Conservation (phyloP, 2,797 vertebrate species). For the Mionectes olivaceus region DNA sequence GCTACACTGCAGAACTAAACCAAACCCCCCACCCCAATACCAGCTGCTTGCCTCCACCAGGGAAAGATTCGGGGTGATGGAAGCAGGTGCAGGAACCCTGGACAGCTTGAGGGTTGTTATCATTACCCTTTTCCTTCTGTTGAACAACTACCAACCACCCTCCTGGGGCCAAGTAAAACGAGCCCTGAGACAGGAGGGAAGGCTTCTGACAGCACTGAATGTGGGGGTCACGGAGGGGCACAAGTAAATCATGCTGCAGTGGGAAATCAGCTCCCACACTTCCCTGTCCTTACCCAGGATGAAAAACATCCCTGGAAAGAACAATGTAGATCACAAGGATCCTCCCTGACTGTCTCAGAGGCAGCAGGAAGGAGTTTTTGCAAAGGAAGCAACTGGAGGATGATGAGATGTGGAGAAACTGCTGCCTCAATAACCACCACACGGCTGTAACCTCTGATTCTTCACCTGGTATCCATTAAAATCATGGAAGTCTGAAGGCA, state of each 20-base stretch:
- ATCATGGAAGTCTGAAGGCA: neutral
- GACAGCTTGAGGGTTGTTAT: neutral
- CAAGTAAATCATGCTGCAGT: neutral
- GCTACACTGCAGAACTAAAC: neutral
- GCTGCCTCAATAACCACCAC: neutral
- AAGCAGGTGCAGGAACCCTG: neutral
- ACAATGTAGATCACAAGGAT: neutral
- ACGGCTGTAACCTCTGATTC: neutral
- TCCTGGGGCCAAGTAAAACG: neutral
- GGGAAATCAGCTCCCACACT: neutral
- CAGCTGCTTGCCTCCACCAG: neutral
- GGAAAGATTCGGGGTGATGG: neutral
- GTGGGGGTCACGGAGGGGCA: neutral
- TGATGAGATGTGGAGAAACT: neutral
- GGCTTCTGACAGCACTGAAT: neutral
- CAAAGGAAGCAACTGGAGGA: neutral
- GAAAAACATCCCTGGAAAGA: neutral
- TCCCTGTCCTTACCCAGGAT: fast-evolving
- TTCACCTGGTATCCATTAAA: neutral
- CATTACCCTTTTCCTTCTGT: neutral
- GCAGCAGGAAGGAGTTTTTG: neutral
- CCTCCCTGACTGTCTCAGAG: neutral
- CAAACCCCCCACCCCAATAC: neutral
- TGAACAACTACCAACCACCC: neutral
- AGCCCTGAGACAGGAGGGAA: neutral